Base-by-base conservation (phyloP, 2,888 invertebrate genomes). In the Exocentrus adspersus region DNA sequence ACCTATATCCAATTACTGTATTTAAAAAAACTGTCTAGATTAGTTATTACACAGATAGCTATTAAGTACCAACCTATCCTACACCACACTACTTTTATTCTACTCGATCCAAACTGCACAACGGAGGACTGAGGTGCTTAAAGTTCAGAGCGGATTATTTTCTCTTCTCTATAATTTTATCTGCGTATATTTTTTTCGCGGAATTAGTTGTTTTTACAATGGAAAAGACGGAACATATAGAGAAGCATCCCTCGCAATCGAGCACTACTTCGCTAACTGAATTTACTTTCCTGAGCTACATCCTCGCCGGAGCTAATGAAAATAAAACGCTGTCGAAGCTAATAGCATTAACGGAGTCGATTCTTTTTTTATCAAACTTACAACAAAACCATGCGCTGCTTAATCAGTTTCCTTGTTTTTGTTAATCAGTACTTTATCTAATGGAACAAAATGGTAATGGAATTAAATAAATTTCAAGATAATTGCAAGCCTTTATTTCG, bases 251-350 rank as follows among this genome's bases (percentile, higher is more conserved):
- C 10, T 32, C 20, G 30, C 19, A 32, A 30, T 37, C 28, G 30
- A 30, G 41, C 41, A 16, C 28, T 43, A 16, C 28, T 43, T 17
- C n/a, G 19, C 54, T 28, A 43, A 43, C 28, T 20, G 17, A 54
- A 54, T 54, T 54, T 54, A 42, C 37, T 57, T 57, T 57, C 21
- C 30, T n/a, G 37, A 19, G 45, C 20, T 32, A 9, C 19, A 16
- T 45, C 28, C 32, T 60, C 60, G 21, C 59, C 16, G 42, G 32
- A 7, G 1, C 60, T 60, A 60, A 60, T 60, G 60, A 60, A 60
- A 60, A 60, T 60, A 60, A 51, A 60, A 60, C 60, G 51, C 30
- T 43, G 20, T 19, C 20, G 43, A 43, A 43, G 14, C 50, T 60
- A 60, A 60, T 51, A 32, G 51, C 43, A 60, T 60, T 60, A 60